Conservation (phyloP, 2,888 invertebrate genomes). For the Ophion costatus region DNA sequence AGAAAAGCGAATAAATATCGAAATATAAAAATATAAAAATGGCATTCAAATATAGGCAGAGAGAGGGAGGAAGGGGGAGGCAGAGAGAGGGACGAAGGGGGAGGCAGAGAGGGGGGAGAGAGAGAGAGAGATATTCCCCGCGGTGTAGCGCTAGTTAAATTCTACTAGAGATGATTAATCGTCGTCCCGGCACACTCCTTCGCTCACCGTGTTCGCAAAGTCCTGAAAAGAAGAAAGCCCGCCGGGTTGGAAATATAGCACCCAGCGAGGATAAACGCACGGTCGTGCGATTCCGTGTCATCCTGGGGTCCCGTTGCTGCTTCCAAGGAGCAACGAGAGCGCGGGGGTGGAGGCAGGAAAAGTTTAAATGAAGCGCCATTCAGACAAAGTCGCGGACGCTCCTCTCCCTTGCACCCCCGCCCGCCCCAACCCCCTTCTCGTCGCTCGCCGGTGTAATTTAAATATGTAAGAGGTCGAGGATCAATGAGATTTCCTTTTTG, state of each 20-base stretch:
- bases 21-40: no score
- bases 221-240: conserved; percentile 52
- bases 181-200: conserved; percentile 57
- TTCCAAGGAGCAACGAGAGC: conserved; percentile 32
- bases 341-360: conserved; percentile 46
- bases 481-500: conserved; percentile 70
- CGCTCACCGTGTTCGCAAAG: conserved; percentile 52
- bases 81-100: conserved; percentile 13
- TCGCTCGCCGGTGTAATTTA: conserved; percentile 65
- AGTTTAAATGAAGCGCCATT: conserved; percentile 72
- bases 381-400: conserved; percentile 64
- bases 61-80: not conserved
- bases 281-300: conserved; percentile 46
- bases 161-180: conserved; percentile 68
- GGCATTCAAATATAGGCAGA: not conserved
- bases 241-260: conserved; percentile 51
- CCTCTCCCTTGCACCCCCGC: not conserved
- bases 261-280: conserved; percentile 57
- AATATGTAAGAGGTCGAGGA: conserved; percentile 72
- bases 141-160: conserved; percentile 60
- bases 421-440: not conserved
- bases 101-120: not conserved
- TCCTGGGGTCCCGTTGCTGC: conserved; percentile 36
- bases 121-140: conserved; percentile 39
- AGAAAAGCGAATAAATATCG: not conserved